Base-by-base conservation (phyloP, 2,888 invertebrate species). In the Teleogryllus oceanicus region DNA sequence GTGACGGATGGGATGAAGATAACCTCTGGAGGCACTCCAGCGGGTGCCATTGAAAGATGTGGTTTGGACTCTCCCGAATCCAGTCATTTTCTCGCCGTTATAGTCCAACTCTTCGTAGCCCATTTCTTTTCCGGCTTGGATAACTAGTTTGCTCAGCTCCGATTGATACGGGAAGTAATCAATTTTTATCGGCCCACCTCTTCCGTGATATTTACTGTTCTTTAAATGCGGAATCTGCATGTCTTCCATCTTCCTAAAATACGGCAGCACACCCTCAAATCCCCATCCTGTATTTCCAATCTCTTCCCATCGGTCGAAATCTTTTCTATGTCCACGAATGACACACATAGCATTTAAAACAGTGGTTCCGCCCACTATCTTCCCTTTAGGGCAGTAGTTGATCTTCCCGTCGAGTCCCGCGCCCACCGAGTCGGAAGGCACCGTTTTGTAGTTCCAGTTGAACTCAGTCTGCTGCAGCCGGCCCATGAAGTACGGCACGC, bases 111-210 rank as follows among this genome's bases (percentile, higher is more conserved):
- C 90, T n/a, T 75, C n/a, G 82, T 86, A 86, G 5, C 86, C 85
- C 83, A 85, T 83, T 84, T 92, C 88, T 84, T 89, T 88, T 3
- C 92, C 92, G 2, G 92, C 92, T 82, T 90, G 87, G 1, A 93
- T 85, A 85, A 91, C 93, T 0, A 91, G 89, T 0, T 92, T 90
- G 0, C 94, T 92, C 79, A 96, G 86, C 0, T 96, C 95, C 0
- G 96, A 96, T 81, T 94, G 93, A 87, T 93, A 96, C 0, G 96
- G 95, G 0, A 95, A 93, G 21, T 79, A 24, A 18, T 24, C 16
- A 4, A 79, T 51, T 18, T 18, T n/a, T 49, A 79, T 49, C 4
- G 49, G 74, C 2, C 76, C 76, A 8, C 11, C 16, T 11, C n/a
- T 50, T 11, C 74, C 74, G 16, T 76, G 75, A 12, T 78, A 62